Conservation (phyloP, 2,797 vertebrate species). For the Linurgus olivaceus region DNA sequence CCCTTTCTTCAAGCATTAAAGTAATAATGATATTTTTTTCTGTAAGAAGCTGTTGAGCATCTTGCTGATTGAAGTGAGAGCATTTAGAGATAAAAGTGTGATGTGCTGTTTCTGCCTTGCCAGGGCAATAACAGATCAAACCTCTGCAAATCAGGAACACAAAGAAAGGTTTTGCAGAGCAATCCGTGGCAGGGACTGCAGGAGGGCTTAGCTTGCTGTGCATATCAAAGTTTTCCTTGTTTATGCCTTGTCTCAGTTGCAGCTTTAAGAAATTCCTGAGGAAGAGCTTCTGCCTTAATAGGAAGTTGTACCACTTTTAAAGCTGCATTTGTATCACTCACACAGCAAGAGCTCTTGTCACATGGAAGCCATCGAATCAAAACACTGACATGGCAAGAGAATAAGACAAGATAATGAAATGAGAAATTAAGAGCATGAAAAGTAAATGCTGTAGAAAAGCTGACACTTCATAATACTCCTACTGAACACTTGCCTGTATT, state of each 20-base stretch:
- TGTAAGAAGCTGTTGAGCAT: background rate
- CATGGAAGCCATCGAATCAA: slow-evolving; percentile 55
- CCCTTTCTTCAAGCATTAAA: background rate
- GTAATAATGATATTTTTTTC: background rate
- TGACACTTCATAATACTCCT: slow-evolving; percentile 58
- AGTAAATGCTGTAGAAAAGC: slow-evolving; percentile 51
- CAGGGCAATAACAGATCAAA: background rate
- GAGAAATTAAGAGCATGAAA: slow-evolving; percentile 66
- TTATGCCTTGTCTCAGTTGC: background rate
- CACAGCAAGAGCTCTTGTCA: slow-evolving; percentile 52
- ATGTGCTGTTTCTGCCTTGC: background rate
- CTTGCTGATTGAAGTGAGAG: background rate
- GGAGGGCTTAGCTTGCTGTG: slow-evolving; percentile 53
- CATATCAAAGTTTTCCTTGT: slow-evolving; percentile 31
- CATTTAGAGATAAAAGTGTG: background rate
- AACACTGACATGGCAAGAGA: slow-evolving; percentile 63
- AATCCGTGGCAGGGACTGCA: background rate
- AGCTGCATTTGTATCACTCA: slow-evolving; percentile 15
- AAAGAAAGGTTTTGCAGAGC: background rate
- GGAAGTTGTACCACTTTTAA: slow-evolving; percentile 23
- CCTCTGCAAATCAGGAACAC: background rate
- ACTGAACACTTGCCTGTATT: slow-evolving; percentile 48
- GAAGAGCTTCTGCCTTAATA: slow-evolving; percentile 31
- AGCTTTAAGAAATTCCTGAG: slow-evolving; percentile 46
- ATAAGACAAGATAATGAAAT: slow-evolving; percentile 61